phyloP scores from a whole-genome alignment of 30 jellyfish, hydroid and myxozoan species.

The Haliclystus octoradiatus region DNA sequence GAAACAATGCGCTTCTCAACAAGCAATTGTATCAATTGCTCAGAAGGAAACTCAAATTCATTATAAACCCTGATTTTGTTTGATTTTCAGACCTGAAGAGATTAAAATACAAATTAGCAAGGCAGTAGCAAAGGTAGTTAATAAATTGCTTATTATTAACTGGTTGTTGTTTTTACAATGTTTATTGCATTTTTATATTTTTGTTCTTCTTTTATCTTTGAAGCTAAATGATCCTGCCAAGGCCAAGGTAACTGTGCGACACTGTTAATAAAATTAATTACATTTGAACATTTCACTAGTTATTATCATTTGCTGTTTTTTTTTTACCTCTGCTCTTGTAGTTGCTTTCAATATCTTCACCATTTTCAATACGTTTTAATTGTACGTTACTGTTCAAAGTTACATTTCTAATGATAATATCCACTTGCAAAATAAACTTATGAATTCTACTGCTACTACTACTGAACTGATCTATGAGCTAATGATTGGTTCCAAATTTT shows the following conservation, averaged over 20 bases:
- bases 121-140: slow-evolving; percentile 64
- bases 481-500: too few relatives aligned
- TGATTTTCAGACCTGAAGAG: slow-evolving; percentile 58
- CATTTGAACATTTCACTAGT: background rate
- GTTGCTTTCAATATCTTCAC: too few relatives aligned
- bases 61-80: slow-evolving; percentile 13
- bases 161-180: background rate
- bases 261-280: background rate
- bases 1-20: background rate
- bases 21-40: background rate
- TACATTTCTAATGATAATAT: too few relatives aligned
- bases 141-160: background rate
- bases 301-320: background rate
- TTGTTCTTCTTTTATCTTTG: background rate
- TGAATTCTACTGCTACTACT: too few relatives aligned
- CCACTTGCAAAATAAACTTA: too few relatives aligned
- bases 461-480: too few relatives aligned
- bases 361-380: too few relatives aligned
- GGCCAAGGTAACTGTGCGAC: slow-evolving; percentile 37
- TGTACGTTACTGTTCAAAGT: too few relatives aligned
- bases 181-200: background rate
- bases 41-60: background rate
- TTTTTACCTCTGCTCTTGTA: too few relatives aligned
- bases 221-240: slow-evolving; percentile 64
- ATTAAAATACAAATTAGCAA: slow-evolving; percentile 70